These are phyloP conservation scores for Poeciliopsis occidentalis DNA, from an alignment of 2,113 vertebrate species.

Conservation along the genomic window DNA sequence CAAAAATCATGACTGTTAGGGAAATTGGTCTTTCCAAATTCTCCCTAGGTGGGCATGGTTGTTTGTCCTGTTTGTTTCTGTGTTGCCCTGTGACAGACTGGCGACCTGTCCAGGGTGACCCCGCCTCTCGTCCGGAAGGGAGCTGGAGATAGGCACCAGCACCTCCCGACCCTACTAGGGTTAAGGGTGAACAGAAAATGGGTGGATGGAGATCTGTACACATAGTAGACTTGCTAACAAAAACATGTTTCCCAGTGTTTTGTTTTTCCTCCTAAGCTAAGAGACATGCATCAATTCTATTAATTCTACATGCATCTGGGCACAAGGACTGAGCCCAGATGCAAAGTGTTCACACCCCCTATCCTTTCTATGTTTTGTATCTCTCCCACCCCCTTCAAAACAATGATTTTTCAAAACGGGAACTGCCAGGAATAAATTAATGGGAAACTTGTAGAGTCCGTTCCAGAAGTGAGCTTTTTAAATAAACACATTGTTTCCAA, in stretches of 20 bases:
- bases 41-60: too few relatives aligned
- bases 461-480: slow-evolving; percentile 82
- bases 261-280: slow-evolving; percentile 54
- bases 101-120: too few relatives aligned
- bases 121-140: too few relatives aligned
- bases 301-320: slow-evolving; percentile 51
- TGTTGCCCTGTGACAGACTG: too few relatives aligned
- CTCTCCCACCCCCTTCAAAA: slow-evolving; percentile 53
- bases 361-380: slow-evolving; percentile 66
- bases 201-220: too few relatives aligned
- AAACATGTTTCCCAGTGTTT: slow-evolving; percentile 56
- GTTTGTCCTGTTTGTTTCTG: too few relatives aligned
- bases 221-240: slow-evolving; percentile 48
- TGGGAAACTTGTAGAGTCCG: slow-evolving; percentile 80
- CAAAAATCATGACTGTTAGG: too few relatives aligned
- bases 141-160: too few relatives aligned
- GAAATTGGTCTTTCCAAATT: too few relatives aligned
- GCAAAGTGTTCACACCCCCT: slow-evolving; percentile 54
- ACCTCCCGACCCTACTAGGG: too few relatives aligned
- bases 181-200: too few relatives aligned
- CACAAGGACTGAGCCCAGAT: slow-evolving; percentile 73
- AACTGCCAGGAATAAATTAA: slow-evolving; percentile 80
- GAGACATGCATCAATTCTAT: slow-evolving; percentile 48
- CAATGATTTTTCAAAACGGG: slow-evolving; percentile 79
- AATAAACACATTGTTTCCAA: slow-evolving; percentile 88